A percentile compares a stretch with the other conserved stretches of the same genome.
These are phyloP conservation scores for Drosophila ezoana DNA, from an alignment of 2,888 invertebrate species.

Conservation along the genomic window DNA sequence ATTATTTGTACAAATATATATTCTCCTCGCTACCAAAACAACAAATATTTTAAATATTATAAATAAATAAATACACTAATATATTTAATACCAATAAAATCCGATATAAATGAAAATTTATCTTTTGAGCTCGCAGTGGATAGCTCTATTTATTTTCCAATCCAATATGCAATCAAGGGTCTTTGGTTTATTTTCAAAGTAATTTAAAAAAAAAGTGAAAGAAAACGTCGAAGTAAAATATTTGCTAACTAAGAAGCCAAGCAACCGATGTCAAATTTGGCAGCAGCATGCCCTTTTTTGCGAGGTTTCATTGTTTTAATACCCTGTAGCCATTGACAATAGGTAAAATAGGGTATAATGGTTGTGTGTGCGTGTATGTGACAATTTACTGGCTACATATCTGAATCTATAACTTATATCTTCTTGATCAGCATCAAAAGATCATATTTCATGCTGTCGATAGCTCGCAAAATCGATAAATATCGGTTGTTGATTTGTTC, in stretches of 20 bases:
- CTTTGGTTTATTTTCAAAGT: conserved; percentile 3
- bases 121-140: background rate
- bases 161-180: conserved; percentile 26
- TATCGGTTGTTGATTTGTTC: no score
- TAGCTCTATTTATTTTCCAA: background rate
- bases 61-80: no score
- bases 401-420: no score
- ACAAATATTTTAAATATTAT: no score
- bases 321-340: background rate
- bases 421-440: no score
- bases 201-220: conserved; percentile 10
- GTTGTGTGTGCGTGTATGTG: background rate
- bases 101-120: no score
- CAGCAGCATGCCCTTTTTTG: conserved; percentile 26
- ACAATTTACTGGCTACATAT: no score
- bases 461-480: no score
- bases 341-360: background rate
- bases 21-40: no score
- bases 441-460: no score
- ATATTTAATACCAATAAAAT: no score
- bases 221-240: conserved; percentile 24
- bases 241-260: conserved; percentile 36
- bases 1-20: no score
- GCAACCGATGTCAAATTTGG: conserved; percentile 35
- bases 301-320: conserved; percentile 4